Evolutionary conservation across 2,888 invertebrate genomes (phyloP).

Genomic region (Leistus spinibarbis): DNA sequence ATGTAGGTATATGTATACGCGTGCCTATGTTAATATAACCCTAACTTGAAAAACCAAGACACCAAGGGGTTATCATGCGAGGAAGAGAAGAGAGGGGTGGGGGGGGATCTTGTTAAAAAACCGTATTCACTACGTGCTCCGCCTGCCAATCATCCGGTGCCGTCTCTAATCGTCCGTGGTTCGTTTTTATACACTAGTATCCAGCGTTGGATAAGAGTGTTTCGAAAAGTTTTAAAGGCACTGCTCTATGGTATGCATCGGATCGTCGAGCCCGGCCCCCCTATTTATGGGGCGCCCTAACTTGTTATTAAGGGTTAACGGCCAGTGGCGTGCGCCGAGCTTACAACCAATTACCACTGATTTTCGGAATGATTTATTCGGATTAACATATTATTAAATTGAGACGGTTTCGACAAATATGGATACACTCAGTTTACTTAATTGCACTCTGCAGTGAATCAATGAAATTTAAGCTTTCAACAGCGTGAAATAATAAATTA

Average conservation of each 20-base stretch:
- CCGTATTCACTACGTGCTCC: constrained; percentile 36
- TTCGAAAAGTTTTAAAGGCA: background rate
- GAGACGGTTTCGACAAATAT: too few species aligned
- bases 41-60: background rate
- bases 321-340: constrained; percentile 5
- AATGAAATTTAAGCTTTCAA: too few species aligned
- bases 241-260: background rate
- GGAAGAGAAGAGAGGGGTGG: background rate
- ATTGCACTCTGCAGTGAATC: too few species aligned
- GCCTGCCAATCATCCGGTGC: constrained; percentile 35
- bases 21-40: background rate
- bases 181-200: constrained; percentile 2
- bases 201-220: too few species aligned
- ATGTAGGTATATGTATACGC: background rate
- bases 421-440: too few species aligned
- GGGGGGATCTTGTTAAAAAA: constrained; percentile 26
- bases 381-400: too few species aligned
- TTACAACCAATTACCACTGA: background rate
- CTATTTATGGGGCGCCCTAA: constrained; percentile 1
- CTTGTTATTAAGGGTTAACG: background rate
- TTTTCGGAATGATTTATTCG: background rate
- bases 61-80: constrained; percentile 10
- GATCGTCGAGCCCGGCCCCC: background rate
- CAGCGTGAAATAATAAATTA: too few species aligned
- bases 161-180: constrained; percentile 12